Conservation (phyloP, 2,888 invertebrate genomes). For the Diarsia brunnea region DNA sequence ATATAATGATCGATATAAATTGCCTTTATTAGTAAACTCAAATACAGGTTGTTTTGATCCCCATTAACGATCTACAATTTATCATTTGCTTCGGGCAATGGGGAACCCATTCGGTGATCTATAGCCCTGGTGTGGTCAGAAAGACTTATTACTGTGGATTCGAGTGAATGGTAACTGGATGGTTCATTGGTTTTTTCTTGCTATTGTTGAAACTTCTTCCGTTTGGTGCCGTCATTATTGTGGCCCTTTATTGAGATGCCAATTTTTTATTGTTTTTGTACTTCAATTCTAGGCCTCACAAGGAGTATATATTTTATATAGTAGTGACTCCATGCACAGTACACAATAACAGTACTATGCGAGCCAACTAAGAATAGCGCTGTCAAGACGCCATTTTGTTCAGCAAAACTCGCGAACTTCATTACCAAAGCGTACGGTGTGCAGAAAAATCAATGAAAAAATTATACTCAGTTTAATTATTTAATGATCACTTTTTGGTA, state of each 20-base stretch:
- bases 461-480: too few relatives aligned
- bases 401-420: too few relatives aligned
- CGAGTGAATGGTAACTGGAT: neutral
- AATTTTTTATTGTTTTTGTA: neutral
- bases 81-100: conserved; percentile 43
- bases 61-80: conserved; percentile 53
- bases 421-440: too few relatives aligned
- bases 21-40: conserved; percentile 37
- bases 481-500: too few relatives aligned
- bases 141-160: conserved; percentile 33
- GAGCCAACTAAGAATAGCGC: too few relatives aligned
- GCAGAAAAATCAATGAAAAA: too few relatives aligned
- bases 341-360: too few relatives aligned
- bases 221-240: neutral
- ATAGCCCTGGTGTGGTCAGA: conserved; percentile 15
- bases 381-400: too few relatives aligned
- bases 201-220: neutral
- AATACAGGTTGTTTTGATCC: conserved; percentile 51
- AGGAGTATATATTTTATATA: too few relatives aligned
- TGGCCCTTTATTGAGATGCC: neutral
- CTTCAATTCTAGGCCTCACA: too few relatives aligned
- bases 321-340: too few relatives aligned
- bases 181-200: neutral
- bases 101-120: conserved; percentile 39
- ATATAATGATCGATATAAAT: conserved; percentile 49